Percentiles rank a stretch among this genome's conserved stretches.
Conservation (phyloP, 2,888 invertebrate species). For the Tethea ocularis region DNA sequence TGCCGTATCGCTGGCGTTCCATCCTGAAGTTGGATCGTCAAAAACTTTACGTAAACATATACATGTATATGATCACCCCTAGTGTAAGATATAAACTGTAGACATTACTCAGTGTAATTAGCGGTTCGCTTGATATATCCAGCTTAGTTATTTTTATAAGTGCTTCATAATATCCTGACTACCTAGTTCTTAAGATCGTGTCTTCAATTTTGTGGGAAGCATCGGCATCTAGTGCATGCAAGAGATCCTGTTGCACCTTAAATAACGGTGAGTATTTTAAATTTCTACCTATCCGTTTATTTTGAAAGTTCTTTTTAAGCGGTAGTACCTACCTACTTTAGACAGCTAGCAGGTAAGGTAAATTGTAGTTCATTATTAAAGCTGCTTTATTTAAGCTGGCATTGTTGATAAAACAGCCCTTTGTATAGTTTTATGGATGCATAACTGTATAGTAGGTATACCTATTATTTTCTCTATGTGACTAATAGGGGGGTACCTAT, state of each 20-base stretch:
- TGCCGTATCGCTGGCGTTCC: slow-evolving; percentile 35
- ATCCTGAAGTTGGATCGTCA: slow-evolving; percentile 51
- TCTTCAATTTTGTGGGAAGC: slow-evolving; percentile 74
- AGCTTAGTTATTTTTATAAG: slow-evolving; percentile 28
- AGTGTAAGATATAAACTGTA: slow-evolving; percentile 37
- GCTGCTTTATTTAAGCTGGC: neutral
- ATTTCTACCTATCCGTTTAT: slow-evolving; percentile 11
- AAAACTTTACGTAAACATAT: slow-evolving; percentile 72
- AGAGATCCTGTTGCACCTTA: slow-evolving; percentile 77
- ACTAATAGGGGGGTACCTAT: too few relatives aligned
- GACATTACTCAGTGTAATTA: slow-evolving; percentile 40
- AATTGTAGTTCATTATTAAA: neutral
- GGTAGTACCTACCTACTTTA: neutral
- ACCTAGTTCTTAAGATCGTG: slow-evolving; percentile 54
- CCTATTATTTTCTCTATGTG: too few relatives aligned
- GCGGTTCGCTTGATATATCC: slow-evolving; percentile 20
- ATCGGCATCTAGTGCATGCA: slow-evolving; percentile 65
- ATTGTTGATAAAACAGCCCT: neutral
- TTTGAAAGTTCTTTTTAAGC: neutral
- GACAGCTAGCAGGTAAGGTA: neutral
- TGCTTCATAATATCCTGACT: slow-evolving; percentile 39
- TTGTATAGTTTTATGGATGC: neutral
- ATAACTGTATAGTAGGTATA: neutral
- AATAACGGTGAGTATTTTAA: slow-evolving; percentile 72
- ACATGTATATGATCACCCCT: slow-evolving; percentile 41